These are phyloP conservation scores for Typhlichthys eigenmanni DNA, from an alignment of 2,797 vertebrate genomes.

Conservation along the genomic window DNA sequence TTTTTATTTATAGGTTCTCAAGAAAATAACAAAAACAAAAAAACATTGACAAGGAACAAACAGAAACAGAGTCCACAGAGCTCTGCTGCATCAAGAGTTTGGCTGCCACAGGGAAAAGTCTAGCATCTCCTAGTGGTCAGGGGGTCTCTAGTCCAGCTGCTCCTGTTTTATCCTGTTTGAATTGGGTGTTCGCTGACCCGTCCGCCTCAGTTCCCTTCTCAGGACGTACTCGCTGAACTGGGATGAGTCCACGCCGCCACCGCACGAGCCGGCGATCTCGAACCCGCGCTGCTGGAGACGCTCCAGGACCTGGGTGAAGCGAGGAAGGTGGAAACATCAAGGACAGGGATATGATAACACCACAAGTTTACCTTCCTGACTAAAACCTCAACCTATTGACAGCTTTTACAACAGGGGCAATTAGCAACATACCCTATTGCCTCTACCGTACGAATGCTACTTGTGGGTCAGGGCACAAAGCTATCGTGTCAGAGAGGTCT, in stretches of 20 bases:
- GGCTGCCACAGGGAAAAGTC: constrained; percentile 73
- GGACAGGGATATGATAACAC: neutral
- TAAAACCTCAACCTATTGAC: neutral
- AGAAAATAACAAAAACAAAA: constrained; percentile 68
- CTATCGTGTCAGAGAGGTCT: constrained; percentile 5
- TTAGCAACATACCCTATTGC: constrained; percentile 1
- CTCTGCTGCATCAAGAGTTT: constrained; percentile 55
- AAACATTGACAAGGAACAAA: constrained; percentile 67
- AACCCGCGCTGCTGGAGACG: constrained; percentile 96
- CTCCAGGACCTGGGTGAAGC: constrained; percentile 86
- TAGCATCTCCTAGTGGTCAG: constrained; percentile 63
- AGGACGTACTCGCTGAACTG: constrained; percentile 99
- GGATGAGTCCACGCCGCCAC: constrained; percentile 96
- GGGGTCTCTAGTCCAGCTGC: constrained; percentile 91
- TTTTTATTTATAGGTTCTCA: constrained; percentile 52
- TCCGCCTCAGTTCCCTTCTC: constrained; percentile 92
- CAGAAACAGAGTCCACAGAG: constrained; percentile 68
- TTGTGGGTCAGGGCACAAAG: constrained; percentile 3
- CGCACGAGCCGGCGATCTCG: constrained; percentile 93
- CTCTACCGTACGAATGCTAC: neutral
- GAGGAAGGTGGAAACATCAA: neutral
- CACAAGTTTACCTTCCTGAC: too few relatives aligned
- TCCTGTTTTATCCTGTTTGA: constrained; percentile 99
- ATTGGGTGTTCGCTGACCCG: constrained; percentile 86
- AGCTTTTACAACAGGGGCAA: neutral